A percentile compares a stretch with the other conserved stretches of the same genome.
Evolutionary conservation across 2,797 vertebrate genomes (phyloP).

Genomic region (Xenops minutus): DNA sequence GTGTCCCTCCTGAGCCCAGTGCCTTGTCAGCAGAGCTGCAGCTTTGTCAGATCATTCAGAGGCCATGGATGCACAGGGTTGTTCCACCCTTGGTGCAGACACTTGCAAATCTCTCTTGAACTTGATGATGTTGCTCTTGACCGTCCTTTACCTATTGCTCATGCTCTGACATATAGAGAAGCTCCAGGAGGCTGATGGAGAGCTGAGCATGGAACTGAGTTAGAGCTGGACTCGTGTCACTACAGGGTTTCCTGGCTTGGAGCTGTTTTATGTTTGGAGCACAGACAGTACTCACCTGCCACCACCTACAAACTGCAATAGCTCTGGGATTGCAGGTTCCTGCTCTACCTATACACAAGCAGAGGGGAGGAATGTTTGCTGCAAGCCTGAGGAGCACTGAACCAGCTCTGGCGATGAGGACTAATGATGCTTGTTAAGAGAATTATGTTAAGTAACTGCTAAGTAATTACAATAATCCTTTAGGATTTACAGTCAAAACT

Average conservation of each 20-base stretch:
- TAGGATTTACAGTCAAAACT: not conserved
- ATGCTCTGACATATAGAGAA: not conserved
- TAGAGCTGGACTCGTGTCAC: not conserved
- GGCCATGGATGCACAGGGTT: not conserved
- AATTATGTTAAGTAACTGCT: not conserved
- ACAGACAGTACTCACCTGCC: not conserved
- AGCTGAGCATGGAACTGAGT: not conserved
- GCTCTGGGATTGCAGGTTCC: not conserved
- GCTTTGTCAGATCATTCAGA: not conserved
- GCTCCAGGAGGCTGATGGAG: not conserved
- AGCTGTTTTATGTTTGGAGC: not conserved
- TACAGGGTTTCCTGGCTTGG: not conserved
- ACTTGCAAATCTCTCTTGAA: not conserved
- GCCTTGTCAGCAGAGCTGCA: not conserved
- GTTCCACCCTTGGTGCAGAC: not conserved
- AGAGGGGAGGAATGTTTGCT: not conserved
- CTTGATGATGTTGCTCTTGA: not conserved
- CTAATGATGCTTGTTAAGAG: not conserved
- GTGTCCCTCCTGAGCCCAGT: not conserved
- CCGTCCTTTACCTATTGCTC: not conserved
- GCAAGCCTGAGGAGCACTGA: not conserved
- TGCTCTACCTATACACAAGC: not conserved
- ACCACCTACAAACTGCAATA: not conserved
- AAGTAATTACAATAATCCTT: not conserved
- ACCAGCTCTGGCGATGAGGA: not conserved